These are phyloP conservation scores for Brachionus manjavacas DNA, from an alignment of 1,140 invertebrate genomes.

Conservation along the genomic window DNA sequence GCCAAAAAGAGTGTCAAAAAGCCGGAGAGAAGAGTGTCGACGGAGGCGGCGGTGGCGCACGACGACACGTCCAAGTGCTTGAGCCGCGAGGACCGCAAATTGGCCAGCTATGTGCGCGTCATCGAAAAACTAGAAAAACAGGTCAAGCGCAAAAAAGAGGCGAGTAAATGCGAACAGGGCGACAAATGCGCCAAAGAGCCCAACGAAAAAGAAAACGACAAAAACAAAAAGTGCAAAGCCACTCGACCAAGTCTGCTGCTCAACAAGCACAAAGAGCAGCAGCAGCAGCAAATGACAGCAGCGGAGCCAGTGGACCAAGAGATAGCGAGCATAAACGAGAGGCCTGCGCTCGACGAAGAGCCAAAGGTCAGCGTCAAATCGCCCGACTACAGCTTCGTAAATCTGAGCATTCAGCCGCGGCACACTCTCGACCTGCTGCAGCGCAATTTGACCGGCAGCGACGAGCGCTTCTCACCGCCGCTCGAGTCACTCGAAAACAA, in stretches of 20 bases:
- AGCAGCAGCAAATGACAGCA: too few relatives aligned
- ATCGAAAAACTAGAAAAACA: conserved; percentile 11
- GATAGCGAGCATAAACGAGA: conserved; percentile 3
- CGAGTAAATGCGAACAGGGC: too few relatives aligned
- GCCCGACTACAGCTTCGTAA: conserved; percentile 13
- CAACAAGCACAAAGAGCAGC: neutral
- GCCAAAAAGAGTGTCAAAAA: neutral
- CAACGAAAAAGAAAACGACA: neutral
- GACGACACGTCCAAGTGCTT: neutral
- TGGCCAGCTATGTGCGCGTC: neutral
- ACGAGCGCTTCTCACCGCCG: neutral
- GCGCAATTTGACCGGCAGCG: neutral
- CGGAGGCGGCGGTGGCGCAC: neutral
- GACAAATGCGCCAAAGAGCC: neutral
- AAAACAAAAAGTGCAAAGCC: neutral
- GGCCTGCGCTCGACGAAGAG: neutral
- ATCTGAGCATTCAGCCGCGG: conserved; percentile 1
- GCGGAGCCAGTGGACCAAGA: neutral
- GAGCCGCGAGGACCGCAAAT: conserved; percentile 1
- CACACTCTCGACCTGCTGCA: neutral
- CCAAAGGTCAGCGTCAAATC: neutral
- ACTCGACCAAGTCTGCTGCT: neutral
- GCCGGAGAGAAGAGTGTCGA: neutral
- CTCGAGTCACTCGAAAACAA: conserved; percentile 21
- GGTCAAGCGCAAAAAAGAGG: neutral